A percentile compares a stretch with the other conserved stretches of the same genome.
Evolutionary conservation across 1,140 invertebrate species (phyloP).

Genomic region (Hypothenemus hampei): DNA sequence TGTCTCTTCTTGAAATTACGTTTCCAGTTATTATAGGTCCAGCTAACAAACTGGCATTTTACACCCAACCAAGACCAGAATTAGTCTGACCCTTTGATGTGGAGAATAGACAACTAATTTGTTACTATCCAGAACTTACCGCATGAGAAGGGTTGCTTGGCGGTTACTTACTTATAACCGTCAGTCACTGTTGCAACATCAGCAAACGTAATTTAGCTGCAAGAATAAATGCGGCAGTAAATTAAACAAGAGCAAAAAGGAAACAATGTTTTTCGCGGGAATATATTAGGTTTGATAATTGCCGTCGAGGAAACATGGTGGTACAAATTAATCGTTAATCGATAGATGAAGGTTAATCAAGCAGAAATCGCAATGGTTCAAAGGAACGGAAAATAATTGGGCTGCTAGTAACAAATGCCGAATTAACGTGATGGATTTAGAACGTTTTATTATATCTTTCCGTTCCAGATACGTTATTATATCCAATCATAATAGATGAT

Average conservation of each 20-base stretch:
- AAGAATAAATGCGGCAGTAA: no score
- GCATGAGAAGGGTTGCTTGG: conserved; percentile 7
- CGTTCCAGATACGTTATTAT: no score
- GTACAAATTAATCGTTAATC: conserved; percentile 1
- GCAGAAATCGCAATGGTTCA: background rate
- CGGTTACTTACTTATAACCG: conserved; percentile 6
- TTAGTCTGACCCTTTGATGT: conserved; percentile 6
- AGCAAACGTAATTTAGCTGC: no score
- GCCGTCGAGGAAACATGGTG: no score
- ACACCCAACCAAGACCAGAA: background rate
- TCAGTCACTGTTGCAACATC: conserved; percentile 6
- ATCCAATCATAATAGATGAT: no score
- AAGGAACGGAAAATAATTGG: conserved; percentile 6
- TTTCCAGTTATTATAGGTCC: background rate
- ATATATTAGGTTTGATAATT: no score
- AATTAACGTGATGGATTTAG: conserved; percentile 3
- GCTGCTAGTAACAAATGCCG: conserved; percentile 2
- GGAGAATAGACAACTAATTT: conserved; percentile 6
- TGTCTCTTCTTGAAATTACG: no score
- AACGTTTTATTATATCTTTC: conserved; percentile 3
- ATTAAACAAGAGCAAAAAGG: no score
- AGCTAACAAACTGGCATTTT: background rate
- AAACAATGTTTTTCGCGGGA: no score
- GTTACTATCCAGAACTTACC: conserved; percentile 1
- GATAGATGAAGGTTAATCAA: conserved; percentile 2